Percentiles rank a stretch among this genome's conserved stretches.
Conservation (phyloP, 2,113 vertebrate genomes). For the Erythrolamprus reginae region DNA sequence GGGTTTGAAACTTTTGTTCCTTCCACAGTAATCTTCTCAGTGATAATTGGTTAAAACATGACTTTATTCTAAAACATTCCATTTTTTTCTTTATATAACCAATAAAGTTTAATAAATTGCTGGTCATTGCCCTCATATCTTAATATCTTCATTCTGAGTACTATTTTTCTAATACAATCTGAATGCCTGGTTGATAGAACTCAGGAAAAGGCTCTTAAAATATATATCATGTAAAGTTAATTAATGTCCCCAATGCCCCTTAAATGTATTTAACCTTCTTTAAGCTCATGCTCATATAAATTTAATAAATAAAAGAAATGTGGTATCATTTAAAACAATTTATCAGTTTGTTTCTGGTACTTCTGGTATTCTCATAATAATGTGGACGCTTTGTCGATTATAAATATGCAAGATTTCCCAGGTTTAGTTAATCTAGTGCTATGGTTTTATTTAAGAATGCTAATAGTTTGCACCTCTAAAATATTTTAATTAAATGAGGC, state of each 20-base stretch:
- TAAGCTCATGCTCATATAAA: too few species aligned
- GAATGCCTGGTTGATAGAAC: neutral
- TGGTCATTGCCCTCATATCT: neutral
- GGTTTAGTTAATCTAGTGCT: neutral
- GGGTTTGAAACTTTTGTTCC: neutral
- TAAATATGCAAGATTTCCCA: neutral
- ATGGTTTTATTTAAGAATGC: slow-evolving; percentile 32
- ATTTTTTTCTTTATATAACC: neutral
- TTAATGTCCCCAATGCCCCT: neutral
- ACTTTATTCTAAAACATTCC: neutral
- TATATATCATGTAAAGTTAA: neutral
- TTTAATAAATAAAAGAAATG: too few species aligned
- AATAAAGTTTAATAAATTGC: neutral
- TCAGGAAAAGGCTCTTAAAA: neutral
- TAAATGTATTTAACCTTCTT: neutral
- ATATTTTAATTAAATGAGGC: slow-evolving; percentile 16
- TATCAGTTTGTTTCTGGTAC: neutral
- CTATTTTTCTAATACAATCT: neutral
- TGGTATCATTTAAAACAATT: neutral
- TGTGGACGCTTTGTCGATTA: neutral
- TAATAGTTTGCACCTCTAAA: neutral
- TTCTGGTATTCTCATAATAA: neutral
- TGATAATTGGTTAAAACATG: neutral
- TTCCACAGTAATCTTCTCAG: neutral
- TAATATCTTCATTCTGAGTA: neutral